Evolutionary conservation across 2,888 invertebrate genomes (phyloP).

Genomic region (Dicycla oo): DNA sequence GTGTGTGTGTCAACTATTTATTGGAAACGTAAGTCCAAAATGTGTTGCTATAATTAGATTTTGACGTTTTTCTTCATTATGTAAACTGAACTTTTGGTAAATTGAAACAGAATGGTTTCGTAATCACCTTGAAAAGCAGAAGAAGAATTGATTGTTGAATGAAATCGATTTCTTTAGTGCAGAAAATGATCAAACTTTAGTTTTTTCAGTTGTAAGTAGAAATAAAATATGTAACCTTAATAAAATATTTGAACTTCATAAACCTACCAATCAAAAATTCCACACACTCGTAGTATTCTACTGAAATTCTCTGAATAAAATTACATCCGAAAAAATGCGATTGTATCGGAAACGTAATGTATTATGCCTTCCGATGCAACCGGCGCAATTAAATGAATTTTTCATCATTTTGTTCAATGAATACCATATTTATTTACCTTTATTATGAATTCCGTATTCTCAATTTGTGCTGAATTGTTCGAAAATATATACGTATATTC

Average conservation of each 20-base stretch:
- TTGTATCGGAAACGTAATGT: conserved; percentile 14
- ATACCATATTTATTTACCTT: conserved; percentile 29
- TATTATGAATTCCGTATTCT: conserved; percentile 35
- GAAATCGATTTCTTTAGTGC: neutral
- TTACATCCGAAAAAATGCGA: conserved; percentile 26
- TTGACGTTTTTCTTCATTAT: conserved; percentile 43
- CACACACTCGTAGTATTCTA: neutral
- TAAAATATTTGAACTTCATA: neutral
- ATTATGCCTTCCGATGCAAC: conserved; percentile 37
- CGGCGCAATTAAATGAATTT: conserved; percentile 53
- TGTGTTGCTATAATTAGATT: conserved; percentile 55
- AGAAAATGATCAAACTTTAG: neutral
- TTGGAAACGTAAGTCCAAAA: conserved; percentile 52
- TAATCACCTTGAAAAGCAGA: conserved; percentile 20
- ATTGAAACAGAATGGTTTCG: conserved; percentile 11
- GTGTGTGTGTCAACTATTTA: conserved; percentile 66
- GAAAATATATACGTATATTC: conserved; percentile 1
- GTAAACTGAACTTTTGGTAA: conserved; percentile 4
- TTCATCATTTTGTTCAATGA: conserved; percentile 55
- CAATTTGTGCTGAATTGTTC: conserved; percentile 30
- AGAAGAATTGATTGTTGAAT: neutral
- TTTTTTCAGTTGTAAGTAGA: neutral
- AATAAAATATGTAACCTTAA: neutral
- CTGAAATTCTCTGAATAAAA: conserved; percentile 3
- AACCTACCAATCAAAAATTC: conserved; percentile 8